These are phyloP conservation scores for Atherinosoma microstoma DNA, from an alignment of 2,797 vertebrate species.

Conservation along the genomic window DNA sequence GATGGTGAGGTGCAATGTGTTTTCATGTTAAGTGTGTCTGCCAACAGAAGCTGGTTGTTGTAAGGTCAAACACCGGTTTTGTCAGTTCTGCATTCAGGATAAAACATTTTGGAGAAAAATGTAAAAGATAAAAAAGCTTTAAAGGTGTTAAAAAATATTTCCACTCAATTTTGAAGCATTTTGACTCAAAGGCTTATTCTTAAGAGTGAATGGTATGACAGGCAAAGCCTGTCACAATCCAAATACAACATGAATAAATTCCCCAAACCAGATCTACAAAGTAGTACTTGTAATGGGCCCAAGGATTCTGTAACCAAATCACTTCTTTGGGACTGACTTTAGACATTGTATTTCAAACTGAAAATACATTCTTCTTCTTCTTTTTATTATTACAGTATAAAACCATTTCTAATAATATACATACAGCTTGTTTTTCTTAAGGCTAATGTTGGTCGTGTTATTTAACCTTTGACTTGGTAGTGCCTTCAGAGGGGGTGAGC, in stretches of 20 bases:
- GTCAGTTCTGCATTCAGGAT: conserved; percentile 22
- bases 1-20: conserved; percentile 28
- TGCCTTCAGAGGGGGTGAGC: not conserved
- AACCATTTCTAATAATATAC: no score
- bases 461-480: no score
- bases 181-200: conserved; percentile 56
- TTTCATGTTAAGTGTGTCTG: conserved; percentile 33
- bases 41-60: no score
- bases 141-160: conserved; percentile 32
- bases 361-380: no score
- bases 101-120: conserved; percentile 16
- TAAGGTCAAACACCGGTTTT: conserved; percentile 7
- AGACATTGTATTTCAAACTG: conserved; percentile 57
- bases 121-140: conserved; percentile 22
- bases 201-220: conserved; percentile 59
- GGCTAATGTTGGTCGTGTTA: no score
- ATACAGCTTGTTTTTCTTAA: no score
- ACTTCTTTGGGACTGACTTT: conserved; percentile 68
- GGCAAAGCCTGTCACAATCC: conserved; percentile 64
- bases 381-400: not conserved
- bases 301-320: conserved; percentile 71
- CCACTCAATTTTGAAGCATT: conserved; percentile 37
- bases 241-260: conserved; percentile 67
- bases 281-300: conserved; percentile 68
- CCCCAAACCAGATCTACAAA: conserved; percentile 72